phyloP scores from a whole-genome alignment of 2,888 invertebrate species.

The Gymnosoma rotundatum region DNA sequence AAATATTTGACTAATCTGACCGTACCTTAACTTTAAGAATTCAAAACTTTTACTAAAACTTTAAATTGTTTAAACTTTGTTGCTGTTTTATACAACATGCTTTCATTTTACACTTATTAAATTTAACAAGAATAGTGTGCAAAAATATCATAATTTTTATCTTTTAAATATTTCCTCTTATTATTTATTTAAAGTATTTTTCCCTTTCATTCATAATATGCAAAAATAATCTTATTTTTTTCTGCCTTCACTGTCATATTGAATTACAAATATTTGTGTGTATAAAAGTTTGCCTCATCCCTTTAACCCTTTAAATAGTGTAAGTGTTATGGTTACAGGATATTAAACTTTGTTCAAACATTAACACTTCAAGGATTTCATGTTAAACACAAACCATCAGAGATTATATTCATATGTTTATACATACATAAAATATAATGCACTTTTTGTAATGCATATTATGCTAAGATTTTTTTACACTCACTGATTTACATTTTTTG shows the following conservation, averaged over 20 bases:
- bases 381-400: slow-evolving; percentile 47
- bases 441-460: slow-evolving; percentile 36
- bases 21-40: no score
- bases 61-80: no score
- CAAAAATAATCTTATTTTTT: not conserved
- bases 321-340: slow-evolving; percentile 52
- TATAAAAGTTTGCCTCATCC: not conserved
- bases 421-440: not conserved
- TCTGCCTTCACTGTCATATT: slow-evolving; percentile 23
- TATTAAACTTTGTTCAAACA: slow-evolving; percentile 64
- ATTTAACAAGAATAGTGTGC: no score
- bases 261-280: slow-evolving; percentile 37
- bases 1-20: no score
- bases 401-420: slow-evolving; percentile 33
- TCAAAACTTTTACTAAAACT: no score
- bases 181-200: not conserved
- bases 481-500: slow-evolving; percentile 26
- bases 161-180: no score
- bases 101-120: no score
- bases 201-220: not conserved
- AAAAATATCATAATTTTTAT: no score
- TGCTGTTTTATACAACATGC: no score
- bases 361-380: slow-evolving; percentile 68
- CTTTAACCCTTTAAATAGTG: slow-evolving; percentile 4
- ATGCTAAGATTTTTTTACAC: slow-evolving; percentile 30